A percentile compares a stretch with the other conserved stretches of the same genome.
Conservation (phyloP, 2,113 vertebrate species). For the Pristiophorus japonicus region DNA sequence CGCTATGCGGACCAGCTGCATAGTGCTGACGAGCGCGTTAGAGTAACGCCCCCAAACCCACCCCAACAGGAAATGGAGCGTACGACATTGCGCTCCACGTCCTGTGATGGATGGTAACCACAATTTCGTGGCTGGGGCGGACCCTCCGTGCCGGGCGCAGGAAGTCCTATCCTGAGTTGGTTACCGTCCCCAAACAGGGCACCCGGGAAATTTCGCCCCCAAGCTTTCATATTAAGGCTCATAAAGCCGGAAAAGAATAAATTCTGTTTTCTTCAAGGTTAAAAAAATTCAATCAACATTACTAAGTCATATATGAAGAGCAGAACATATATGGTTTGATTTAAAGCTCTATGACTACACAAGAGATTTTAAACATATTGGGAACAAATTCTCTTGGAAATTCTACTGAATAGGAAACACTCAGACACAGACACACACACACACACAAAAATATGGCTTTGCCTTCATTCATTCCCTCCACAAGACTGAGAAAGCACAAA, state of each 20-base stretch:
- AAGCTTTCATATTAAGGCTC: neutral
- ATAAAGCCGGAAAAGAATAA: neutral
- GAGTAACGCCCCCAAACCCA: no score
- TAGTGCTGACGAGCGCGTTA: no score
- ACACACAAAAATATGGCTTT: neutral
- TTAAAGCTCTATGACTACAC: neutral
- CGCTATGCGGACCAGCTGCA: no score
- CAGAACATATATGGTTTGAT: neutral
- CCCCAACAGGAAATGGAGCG: no score
- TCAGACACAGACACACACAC: neutral
- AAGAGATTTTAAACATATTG: neutral
- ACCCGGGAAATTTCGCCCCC: no score
- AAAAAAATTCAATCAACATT: neutral
- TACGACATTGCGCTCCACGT: no score
- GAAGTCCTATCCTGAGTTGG: no score
- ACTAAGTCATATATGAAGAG: neutral
- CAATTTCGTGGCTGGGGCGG: no score
- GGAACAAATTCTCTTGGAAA: neutral
- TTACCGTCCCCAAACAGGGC: no score
- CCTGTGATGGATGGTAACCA: no score
- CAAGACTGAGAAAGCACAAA: neutral
- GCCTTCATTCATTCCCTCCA: constrained; percentile 2
- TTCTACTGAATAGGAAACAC: neutral
- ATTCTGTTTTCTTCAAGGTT: neutral
- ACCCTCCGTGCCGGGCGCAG: no score